Base-by-base conservation (phyloP, 92 coral and sea anemone genomes). In the Diadumene lineata region DNA sequence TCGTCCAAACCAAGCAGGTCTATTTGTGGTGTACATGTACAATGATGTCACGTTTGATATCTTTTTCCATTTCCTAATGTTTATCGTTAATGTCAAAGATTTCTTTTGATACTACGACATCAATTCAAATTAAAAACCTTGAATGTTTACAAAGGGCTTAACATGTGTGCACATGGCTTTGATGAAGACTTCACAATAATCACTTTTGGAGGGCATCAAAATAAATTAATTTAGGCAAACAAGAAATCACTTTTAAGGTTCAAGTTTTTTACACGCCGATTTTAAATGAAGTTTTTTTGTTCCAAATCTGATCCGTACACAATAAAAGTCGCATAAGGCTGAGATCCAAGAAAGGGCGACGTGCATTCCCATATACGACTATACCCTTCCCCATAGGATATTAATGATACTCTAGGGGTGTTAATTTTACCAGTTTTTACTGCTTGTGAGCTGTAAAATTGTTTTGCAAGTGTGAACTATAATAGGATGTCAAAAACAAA, bases 171-270 rank as follows among this genome's bases (percentile, higher is more conserved):
- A 31, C 21, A 31, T 57, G n/a, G 38, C 26, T 72, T 72, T 72
- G 66, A 72, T 34, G 22, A 72, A 56, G 77, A 56, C 66, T 51
- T 70, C 48, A 70, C 11, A 23, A 22, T 58, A 26, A 16, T 53
- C 4, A 4, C 8, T 23, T 4, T 6, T 38, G 48, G 48, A 38
- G 48, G 48, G 48, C 48, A 38, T 38, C 48, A 38, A 4, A 4
- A 13, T 4, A 38, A 38, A 13, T 38, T 38, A 38, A 38, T 38
- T 38, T 38, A n/a, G n/a, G 48, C 48, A 38, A 38, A 38, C n/a
- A n/a, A n/a, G 13, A 4, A 38, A 38, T 38, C 13, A 38, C 7
- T 38, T 38, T 38, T 6, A 38, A 38, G 48, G 6, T n/a, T n/a
- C 48, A 38, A 13, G 48, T 38, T 38, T 38, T 38, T 38, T 38